phyloP scores from a whole-genome alignment of 2,113 vertebrate genomes.

The Zootoca vivipara region DNA sequence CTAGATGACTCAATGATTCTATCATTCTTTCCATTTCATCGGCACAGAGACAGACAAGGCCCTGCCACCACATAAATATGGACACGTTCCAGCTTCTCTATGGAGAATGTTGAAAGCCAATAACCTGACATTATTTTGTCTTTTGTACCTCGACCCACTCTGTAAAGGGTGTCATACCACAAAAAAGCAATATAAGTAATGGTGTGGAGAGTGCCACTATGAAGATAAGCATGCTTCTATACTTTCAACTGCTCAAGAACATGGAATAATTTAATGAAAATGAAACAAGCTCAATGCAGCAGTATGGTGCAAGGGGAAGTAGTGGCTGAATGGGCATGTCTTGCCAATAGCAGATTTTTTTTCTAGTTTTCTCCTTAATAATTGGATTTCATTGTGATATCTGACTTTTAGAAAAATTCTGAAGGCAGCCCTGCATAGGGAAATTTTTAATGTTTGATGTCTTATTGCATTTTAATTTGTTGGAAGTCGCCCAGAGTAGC shows the following conservation, averaged over 20 bases:
- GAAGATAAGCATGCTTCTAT: not conserved
- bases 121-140: not conserved
- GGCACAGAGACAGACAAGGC: not conserved
- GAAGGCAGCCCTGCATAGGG: too few relatives aligned
- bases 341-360: too few relatives aligned
- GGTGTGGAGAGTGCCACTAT: not conserved
- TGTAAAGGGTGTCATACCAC: not conserved
- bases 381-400: not conserved
- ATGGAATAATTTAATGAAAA: not conserved
- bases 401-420: too few relatives aligned
- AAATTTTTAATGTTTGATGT: too few relatives aligned
- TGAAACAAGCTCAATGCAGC: not conserved
- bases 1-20: too few relatives aligned
- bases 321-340: not conserved
- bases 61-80: not conserved
- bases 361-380: not conserved
- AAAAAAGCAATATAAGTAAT: not conserved
- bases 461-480: too few relatives aligned
- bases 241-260: not conserved
- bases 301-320: not conserved
- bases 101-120: not conserved
- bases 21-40: too few relatives aligned
- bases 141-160: not conserved
- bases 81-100: not conserved
- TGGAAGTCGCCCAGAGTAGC: too few relatives aligned